Evolutionary conservation across 2,888 invertebrate species (phyloP).

Genomic region (Lobophora halterata): DNA sequence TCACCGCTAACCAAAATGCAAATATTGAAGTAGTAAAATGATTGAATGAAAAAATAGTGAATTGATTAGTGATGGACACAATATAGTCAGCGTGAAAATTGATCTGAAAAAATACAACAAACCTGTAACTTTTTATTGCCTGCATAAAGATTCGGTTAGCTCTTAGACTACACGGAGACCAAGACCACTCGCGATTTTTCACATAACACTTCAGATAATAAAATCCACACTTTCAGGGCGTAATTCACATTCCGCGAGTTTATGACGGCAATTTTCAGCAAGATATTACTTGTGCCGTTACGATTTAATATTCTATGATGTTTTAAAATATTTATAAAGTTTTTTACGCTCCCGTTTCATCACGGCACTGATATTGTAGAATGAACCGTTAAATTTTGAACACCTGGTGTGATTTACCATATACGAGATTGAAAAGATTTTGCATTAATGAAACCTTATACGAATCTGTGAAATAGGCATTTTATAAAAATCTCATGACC

Average conservation of each 20-base stretch:
- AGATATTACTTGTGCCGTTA: conserved; percentile 64
- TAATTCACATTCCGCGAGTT: conserved; percentile 68
- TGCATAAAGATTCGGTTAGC: no score
- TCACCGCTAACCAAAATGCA: no score
- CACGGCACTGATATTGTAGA: conserved; percentile 35
- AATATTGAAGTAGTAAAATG: no score
- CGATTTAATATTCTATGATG: conserved; percentile 71
- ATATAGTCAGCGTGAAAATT: no score
- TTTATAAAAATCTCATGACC: no score
- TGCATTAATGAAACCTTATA: no score
- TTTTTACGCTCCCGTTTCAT: conserved; percentile 57
- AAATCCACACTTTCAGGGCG: conserved; percentile 70
- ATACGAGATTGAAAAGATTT: conserved; percentile 1
- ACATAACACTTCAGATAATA: conserved; percentile 61
- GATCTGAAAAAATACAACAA: no score
- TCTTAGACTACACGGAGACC: conserved; percentile 3
- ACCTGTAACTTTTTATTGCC: no score
- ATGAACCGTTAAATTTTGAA: conserved; percentile 29
- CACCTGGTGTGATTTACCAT: conserved; percentile 10
- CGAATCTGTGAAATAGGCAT: no score
- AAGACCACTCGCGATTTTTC: conserved; percentile 52
- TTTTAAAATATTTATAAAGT: conserved; percentile 76
- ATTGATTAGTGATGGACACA: no score
- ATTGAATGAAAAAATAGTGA: no score
- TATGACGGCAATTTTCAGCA: conserved; percentile 70